These are phyloP conservation scores for Erynnis tages DNA, from an alignment of 2,888 invertebrate species.

Conservation along the genomic window DNA sequence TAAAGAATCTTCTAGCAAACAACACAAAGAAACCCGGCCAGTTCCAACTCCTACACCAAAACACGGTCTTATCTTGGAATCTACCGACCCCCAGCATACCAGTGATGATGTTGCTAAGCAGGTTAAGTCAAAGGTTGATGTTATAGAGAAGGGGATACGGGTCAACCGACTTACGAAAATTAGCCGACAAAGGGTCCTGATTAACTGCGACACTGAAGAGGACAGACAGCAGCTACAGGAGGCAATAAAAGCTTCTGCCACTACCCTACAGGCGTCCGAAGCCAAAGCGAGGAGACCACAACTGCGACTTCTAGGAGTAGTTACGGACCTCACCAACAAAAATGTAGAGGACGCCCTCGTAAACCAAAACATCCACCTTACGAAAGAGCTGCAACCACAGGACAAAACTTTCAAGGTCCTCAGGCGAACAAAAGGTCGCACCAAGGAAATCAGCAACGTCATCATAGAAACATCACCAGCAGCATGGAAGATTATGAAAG, in stretches of 20 bases:
- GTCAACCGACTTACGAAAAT: neutral
- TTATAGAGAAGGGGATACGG: neutral
- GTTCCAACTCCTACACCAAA: neutral
- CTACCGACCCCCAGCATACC: neutral
- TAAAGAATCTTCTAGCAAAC: neutral
- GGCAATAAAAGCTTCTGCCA: neutral
- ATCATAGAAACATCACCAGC: slow-evolving; percentile 14
- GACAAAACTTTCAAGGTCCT: neutral
- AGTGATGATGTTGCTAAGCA: neutral
- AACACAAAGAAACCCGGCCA: neutral
- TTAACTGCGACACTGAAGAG: slow-evolving; percentile 11
- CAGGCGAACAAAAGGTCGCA: slow-evolving; percentile 5
- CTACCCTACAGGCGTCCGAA: neutral
- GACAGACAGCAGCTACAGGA: neutral
- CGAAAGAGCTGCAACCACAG: neutral
- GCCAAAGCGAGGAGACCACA: neutral
- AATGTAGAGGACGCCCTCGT: neutral
- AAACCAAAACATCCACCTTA: neutral
- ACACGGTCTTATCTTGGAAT: neutral
- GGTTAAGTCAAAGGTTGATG: neutral
- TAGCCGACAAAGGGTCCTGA: slow-evolving; percentile 1
- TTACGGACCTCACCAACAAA: neutral
- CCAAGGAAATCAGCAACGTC: slow-evolving; percentile 18
- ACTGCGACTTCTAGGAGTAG: neutral
- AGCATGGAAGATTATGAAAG: slow-evolving; percentile 5